Percentiles rank a stretch among this genome's conserved stretches.
phyloP scores from a whole-genome alignment of 1,140 invertebrate species.

The Platorchestia sp. region DNA sequence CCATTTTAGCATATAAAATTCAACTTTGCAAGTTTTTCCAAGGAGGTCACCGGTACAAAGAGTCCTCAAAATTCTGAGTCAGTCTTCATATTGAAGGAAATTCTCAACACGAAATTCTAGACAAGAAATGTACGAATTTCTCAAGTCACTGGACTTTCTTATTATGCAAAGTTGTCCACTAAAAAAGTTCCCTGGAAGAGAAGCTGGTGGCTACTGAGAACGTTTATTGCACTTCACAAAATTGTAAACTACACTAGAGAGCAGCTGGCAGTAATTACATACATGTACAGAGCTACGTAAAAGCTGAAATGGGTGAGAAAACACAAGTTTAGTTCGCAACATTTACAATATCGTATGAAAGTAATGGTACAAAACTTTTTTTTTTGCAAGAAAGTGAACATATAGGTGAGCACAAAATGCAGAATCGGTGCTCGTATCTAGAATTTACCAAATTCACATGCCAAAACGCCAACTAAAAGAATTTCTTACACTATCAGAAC shows the following conservation, averaged over 20 bases:
- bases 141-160: neutral
- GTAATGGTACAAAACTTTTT: too few species aligned
- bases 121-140: neutral
- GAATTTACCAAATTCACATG: too few species aligned
- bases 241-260: neutral
- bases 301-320: slow-evolving; percentile 59
- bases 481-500: too few species aligned
- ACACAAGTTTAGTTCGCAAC: slow-evolving; percentile 58
- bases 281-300: slow-evolving; percentile 37
- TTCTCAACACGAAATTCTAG: neutral
- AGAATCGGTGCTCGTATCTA: too few species aligned
- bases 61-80: neutral
- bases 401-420: too few species aligned
- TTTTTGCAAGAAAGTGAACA: too few species aligned
- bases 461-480: too few species aligned
- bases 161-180: neutral
- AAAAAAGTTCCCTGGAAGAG: neutral
- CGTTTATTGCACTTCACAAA: neutral
- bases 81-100: neutral
- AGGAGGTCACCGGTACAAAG: neutral
- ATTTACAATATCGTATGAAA: neutral
- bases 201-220: neutral
- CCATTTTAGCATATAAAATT: neutral
- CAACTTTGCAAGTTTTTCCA: neutral
- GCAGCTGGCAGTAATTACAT: slow-evolving; percentile 13